A percentile compares a stretch with the other conserved stretches of the same genome.
Conservation (phyloP, 2,797 vertebrate genomes). For the Pteropus rufus region DNA sequence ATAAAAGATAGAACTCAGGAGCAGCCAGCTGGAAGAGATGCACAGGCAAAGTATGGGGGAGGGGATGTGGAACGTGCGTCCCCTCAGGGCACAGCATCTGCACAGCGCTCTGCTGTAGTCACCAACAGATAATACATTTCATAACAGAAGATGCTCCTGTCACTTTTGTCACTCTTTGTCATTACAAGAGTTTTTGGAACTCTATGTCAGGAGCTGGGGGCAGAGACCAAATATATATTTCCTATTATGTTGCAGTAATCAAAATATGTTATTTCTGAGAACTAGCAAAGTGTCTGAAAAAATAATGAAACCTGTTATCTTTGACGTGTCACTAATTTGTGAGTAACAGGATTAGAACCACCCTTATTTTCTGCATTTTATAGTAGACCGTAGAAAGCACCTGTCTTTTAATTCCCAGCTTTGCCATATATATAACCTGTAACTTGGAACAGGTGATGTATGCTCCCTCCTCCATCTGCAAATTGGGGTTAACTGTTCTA, state of each 20-base stretch:
- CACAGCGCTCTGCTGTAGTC: rapidly evolving
- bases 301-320: neutral
- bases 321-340: neutral
- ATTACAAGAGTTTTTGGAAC: neutral
- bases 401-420: neutral
- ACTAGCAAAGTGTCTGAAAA: neutral
- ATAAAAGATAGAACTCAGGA: neutral
- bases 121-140: neutral
- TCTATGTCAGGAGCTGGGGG: neutral
- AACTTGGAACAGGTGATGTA: neutral
- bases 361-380: neutral
- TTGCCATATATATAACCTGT: neutral
- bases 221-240: neutral
- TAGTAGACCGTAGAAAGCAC: neutral
- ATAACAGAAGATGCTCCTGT: neutral
- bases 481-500: neutral
- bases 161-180: neutral
- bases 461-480: neutral
- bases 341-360: neutral
- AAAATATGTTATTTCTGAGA: neutral
- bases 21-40: neutral
- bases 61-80: neutral
- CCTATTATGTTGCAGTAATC: neutral
- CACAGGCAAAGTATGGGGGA: neutral
- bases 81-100: neutral